phyloP scores from a whole-genome alignment of 1,140 invertebrate genomes.

The Asbolus verrucosus region DNA sequence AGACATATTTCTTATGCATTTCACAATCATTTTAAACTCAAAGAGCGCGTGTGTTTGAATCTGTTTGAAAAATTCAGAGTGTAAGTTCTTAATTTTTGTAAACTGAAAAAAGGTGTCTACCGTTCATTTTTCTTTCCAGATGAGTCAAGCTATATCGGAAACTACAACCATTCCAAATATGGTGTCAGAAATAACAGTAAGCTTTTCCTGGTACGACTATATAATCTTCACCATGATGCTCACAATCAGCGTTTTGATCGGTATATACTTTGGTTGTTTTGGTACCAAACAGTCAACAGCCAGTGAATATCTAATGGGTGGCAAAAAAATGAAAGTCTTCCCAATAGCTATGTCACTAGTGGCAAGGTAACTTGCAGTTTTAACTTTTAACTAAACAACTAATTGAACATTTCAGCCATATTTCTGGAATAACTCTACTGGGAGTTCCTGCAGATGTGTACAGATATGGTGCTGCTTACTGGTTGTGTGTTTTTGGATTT shows the following conservation, averaged over 20 bases:
- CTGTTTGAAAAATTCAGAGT: too few relatives aligned
- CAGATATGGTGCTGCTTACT: conserved; percentile 76
- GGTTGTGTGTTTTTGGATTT: conserved; percentile 56
- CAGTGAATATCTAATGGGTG: conserved; percentile 73
- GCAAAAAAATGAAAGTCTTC: conserved; percentile 70
- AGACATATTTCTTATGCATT: too few relatives aligned
- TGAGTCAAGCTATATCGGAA: not conserved
- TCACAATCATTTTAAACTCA: too few relatives aligned
- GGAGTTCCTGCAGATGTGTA: conserved; percentile 85
- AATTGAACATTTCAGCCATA: conserved; percentile 70
- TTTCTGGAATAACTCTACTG: conserved; percentile 82
- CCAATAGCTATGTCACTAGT: conserved; percentile 72
- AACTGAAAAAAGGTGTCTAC: too few relatives aligned
- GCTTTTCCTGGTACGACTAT: conserved; percentile 66
- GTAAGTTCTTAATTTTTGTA: too few relatives aligned
- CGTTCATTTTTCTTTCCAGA: not conserved
- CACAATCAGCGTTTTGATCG: conserved; percentile 70
- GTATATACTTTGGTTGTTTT: conserved; percentile 73
- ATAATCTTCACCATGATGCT: conserved; percentile 69
- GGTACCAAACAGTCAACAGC: conserved; percentile 69
- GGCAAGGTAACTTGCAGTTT: conserved; percentile 64
- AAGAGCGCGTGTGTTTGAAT: too few relatives aligned
- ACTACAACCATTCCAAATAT: not conserved
- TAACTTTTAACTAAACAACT: not conserved
- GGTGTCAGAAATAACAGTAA: not conserved